Evolutionary conservation across 30 jellyfish, hydroid and myxozoan genomes (phyloP).

Genomic region (Catostylus mosaicus): DNA sequence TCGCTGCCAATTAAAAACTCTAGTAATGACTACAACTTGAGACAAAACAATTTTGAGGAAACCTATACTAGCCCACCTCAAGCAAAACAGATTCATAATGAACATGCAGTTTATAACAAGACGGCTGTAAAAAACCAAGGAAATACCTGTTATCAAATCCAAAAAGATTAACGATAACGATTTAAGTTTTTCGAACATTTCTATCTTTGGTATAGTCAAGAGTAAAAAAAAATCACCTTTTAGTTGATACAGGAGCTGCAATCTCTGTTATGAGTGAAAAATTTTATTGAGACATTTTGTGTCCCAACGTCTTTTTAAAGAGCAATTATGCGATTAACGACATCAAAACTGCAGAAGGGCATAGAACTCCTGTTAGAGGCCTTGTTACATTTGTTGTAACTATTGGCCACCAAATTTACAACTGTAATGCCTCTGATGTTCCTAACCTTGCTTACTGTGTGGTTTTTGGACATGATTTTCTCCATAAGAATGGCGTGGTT

Average conservation of each 20-base stretch:
- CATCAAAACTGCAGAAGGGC: conserved; percentile 2
- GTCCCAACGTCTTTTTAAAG: not conserved
- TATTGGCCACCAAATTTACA: not conserved
- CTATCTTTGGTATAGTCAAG: not conserved
- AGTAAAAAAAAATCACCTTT: not conserved
- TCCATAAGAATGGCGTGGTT: not conserved
- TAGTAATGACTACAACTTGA: not conserved
- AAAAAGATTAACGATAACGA: not conserved
- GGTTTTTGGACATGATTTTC: conserved; percentile 13
- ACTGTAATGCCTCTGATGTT: conserved; percentile 12
- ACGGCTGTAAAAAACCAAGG: not conserved
- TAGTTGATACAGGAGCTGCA: conserved; percentile 29
- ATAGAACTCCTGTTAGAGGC: not conserved
- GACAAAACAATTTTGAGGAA: not conserved
- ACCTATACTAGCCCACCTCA: not conserved
- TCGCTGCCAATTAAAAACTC: not conserved
- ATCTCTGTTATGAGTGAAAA: not conserved
- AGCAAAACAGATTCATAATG: not conserved
- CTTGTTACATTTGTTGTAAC: not conserved
- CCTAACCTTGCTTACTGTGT: conserved; percentile 13
- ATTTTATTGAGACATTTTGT: not conserved
- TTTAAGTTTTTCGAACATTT: not conserved
- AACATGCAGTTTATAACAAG: not conserved
- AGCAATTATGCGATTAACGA: not conserved
- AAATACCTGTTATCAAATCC: not conserved